Base-by-base conservation (phyloP, 2,797 vertebrate genomes). In the Cyclopterus lumpus region DNA sequence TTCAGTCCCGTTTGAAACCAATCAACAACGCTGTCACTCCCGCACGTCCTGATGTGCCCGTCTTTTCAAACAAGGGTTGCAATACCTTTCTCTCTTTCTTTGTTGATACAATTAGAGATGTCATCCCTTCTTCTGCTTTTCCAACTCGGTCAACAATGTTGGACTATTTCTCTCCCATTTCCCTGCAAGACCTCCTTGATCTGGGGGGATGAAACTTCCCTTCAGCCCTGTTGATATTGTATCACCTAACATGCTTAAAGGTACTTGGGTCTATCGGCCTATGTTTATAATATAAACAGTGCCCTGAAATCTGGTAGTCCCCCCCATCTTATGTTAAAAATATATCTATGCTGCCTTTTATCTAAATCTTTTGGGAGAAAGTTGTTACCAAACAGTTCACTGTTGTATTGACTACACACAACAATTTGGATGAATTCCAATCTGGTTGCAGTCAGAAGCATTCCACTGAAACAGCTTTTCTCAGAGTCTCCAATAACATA, bases 401-500 rank as follows among this genome's bases (percentile, higher is more conserved):
- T 64, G 62, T 12, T 32, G 22, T 62, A 38, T 44, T 44, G 16
- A 42, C 60, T 14, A 9, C 36, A 42, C 2, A 61, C 36, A 26
- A 40, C 38, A 26, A 18, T 20, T 62, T 62, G 30, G 24, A 63
- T 5, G 48, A 30, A 30, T 48, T 30, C 20, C 54, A 61, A 40
- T 61, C 36, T 61, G 36, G 36, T 61, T 24, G 40, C 22, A 38
- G n/a, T 61, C 36, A 40, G 34, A 62, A 62, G 24, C 38, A 24
- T 61, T 26, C 8, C 22, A 9, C 59, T 42, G 22, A 42, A 61
- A 42, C 58, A 32, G 18, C 72, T 51, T n/a, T 34, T 48, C 61
- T 73, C 24, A 60, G 20, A 42, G 57, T 34, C 15, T 53, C 64
- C 36, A 51, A 34, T 67, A 64, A 61, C 55, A 53, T 44, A 36